Conservation (phyloP, 2,113 vertebrate species). For the Syngnathus typhle region DNA sequence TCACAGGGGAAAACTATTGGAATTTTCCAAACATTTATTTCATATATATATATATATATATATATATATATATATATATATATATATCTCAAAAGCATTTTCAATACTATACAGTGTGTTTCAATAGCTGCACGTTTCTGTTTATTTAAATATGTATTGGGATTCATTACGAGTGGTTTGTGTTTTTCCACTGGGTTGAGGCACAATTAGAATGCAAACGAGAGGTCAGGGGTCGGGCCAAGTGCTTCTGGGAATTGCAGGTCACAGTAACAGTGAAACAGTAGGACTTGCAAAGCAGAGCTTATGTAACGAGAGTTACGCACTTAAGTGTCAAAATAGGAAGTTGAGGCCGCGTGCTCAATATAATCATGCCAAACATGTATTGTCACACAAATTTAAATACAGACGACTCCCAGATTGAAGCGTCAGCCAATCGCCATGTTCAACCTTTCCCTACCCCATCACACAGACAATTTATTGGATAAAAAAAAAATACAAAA, state of each 20-base stretch:
- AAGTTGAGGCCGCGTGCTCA: constrained; percentile 38
- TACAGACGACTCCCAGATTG: constrained; percentile 41
- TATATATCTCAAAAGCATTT: constrained; percentile 41
- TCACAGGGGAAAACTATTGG: too few species aligned
- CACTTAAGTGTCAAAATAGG: constrained; percentile 33
- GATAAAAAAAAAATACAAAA: constrained; percentile 31
- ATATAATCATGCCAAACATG: constrained; percentile 50
- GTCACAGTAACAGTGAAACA: constrained; percentile 59
- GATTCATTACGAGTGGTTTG: constrained; percentile 25
- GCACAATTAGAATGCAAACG: constrained; percentile 61
- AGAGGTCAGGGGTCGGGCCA: constrained; percentile 45
- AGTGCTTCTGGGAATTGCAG: constrained; percentile 55
- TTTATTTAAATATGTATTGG: not conserved
- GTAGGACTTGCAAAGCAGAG: constrained; percentile 60
- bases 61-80: too few species aligned
- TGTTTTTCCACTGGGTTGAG: constrained; percentile 67
- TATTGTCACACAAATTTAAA: constrained; percentile 29
- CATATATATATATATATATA: too few species aligned
- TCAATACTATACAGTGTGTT: constrained; percentile 74
- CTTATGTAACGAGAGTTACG: constrained; percentile 41
- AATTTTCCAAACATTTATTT: too few species aligned
- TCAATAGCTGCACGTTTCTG: constrained; percentile 61
- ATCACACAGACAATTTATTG: constrained; percentile 44
- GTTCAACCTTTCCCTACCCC: constrained; percentile 29
- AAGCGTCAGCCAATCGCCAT: constrained; percentile 35